These are phyloP conservation scores for Megalops cyprinoides DNA, from an alignment of 2,797 vertebrate genomes.

Conservation along the genomic window DNA sequence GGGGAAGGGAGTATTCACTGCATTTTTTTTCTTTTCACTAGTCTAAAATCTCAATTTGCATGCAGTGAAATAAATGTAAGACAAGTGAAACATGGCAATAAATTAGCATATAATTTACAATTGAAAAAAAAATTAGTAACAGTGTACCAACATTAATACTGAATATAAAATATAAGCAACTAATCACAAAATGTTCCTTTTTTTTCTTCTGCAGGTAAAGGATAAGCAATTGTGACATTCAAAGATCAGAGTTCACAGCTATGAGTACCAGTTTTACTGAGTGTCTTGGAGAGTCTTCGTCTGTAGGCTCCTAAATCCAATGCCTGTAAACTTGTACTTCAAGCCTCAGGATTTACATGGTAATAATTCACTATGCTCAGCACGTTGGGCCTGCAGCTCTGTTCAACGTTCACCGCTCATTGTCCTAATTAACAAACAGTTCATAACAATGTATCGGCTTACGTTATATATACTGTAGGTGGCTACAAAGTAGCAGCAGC, in stretches of 20 bases:
- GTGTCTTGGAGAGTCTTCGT: slow-evolving; percentile 53
- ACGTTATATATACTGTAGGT: slow-evolving; percentile 65
- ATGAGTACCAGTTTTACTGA: slow-evolving; percentile 71
- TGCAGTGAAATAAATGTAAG: slow-evolving; percentile 88
- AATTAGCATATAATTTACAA: slow-evolving; percentile 99
- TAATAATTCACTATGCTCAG: slow-evolving; percentile 57
- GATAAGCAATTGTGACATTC: slow-evolving; percentile 91
- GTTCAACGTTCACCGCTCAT: slow-evolving; percentile 48
- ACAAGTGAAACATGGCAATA: slow-evolving; percentile 96
- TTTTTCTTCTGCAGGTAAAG: slow-evolving; percentile 83
- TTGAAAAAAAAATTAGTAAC: slow-evolving; percentile 86
- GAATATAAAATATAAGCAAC: slow-evolving; percentile 98
- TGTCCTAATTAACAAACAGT: slow-evolving; percentile 53
- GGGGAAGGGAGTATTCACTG: slow-evolving; percentile 80
- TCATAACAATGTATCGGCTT: slow-evolving; percentile 64
- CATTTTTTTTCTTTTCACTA: slow-evolving; percentile 73
- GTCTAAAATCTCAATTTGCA: slow-evolving; percentile 84
- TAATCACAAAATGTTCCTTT: slow-evolving; percentile 83
- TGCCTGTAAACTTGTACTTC: slow-evolving; percentile 65
- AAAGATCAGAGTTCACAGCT: slow-evolving; percentile 87
- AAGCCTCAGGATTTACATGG: slow-evolving; percentile 60
- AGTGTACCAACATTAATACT: slow-evolving; percentile 98
- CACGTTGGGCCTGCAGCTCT: slow-evolving; percentile 45
- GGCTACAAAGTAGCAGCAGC: slow-evolving; percentile 82
- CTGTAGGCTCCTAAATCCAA: slow-evolving; percentile 59